Evolutionary conservation across 2,797 vertebrate species (phyloP), one percentile per base, ranked within the genome.

Genomic region (Ispidina lecontei): DNA sequence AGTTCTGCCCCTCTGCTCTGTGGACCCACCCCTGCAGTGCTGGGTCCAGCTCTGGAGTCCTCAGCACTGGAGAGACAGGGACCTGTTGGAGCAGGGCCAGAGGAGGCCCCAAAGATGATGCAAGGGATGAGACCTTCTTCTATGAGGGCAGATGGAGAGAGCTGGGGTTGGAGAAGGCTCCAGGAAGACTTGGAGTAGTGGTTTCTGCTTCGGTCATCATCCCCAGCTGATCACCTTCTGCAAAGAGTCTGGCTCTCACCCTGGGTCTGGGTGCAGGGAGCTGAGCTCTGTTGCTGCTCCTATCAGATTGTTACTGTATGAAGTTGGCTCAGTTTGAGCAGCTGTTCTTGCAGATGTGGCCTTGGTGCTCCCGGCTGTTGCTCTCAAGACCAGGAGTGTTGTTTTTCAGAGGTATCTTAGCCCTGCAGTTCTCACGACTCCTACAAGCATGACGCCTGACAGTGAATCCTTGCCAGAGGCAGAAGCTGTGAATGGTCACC

Each of bases 221-320:
- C 49, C 29, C 77, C n/a, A 1, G 11, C 28, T 0, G 20, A 5
- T 54, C 12, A 2, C 1, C 0, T 18, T 26, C 51, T 31, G 26
- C 64, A 29, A 72, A 23, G 16, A 29, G 14, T 4, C 41, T 4
- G n/a, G 31, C 82, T 25, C 26, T 63, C 26, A 3, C 6, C 20
- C 19, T 49, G 2, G 5, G 6, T 4, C 56, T 28, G 80, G 29
- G 4, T 0, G 1, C 1, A 15, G 15, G 51, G 21, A 43, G 43
- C 60, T 41, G 64, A 56, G 47, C 39, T 35, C 47, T 19, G 28
- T 3, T 44, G 55, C 83, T 41, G 51, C 4, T 52, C 29, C 68
- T 69, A 47, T n/a, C 37, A 6, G 44, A 49, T 43, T 3, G 0
- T 11, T 31, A 1, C 65, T 43, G 35, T 9, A 5, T 0, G 14